phyloP scores from a whole-genome alignment of 1,140 invertebrate species.

The Cardiocondyla obscurior region DNA sequence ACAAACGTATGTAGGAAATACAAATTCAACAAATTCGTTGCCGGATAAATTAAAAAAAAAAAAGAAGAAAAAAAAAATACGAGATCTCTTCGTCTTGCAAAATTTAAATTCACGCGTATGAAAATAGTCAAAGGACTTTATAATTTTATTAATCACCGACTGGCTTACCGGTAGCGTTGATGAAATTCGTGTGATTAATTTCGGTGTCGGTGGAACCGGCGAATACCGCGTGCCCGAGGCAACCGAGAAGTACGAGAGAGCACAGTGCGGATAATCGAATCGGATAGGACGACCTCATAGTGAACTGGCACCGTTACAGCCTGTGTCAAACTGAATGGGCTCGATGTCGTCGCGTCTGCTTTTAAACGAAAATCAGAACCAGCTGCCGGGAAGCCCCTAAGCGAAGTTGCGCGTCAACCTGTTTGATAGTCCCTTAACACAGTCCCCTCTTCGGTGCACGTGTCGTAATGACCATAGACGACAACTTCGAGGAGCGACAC shows the following conservation, averaged over 20 bases:
- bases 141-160: neutral
- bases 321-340: constrained; percentile 57
- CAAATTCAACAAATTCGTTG: neutral
- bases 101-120: neutral
- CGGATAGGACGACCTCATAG: constrained; percentile 8
- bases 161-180: constrained; percentile 38
- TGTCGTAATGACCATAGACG: neutral
- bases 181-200: neutral
- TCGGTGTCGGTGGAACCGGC: neutral
- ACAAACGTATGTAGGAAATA: neutral
- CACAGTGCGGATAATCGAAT: neutral
- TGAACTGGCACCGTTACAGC: constrained; percentile 7
- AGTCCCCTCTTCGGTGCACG: constrained; percentile 23
- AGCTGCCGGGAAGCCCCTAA: constrained; percentile 65
- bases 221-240: neutral
- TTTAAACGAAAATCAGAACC: constrained; percentile 71
- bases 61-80: too few species aligned
- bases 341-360: constrained; percentile 46
- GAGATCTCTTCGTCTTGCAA: neutral
- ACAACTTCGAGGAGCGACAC: neutral
- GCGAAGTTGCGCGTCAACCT: neutral
- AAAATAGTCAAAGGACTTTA: neutral
- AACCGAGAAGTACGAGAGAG: neutral
- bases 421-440: constrained; percentile 59
- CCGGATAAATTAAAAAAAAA: neutral